Evolutionary conservation across 2,797 vertebrate genomes (phyloP).

Genomic region (Vipera latastei): DNA sequence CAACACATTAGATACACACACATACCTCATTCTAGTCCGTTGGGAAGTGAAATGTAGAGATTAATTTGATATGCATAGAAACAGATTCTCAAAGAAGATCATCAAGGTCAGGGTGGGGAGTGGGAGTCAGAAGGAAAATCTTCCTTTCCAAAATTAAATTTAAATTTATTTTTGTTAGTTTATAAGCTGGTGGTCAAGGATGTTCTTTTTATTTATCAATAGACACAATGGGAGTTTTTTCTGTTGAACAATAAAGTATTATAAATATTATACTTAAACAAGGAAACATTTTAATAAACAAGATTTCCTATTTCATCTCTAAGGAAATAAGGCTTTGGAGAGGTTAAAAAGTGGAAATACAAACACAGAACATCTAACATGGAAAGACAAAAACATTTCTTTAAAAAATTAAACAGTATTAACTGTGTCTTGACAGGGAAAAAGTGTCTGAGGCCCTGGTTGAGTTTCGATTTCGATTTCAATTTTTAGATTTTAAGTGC

Average conservation of each 20-base stretch:
- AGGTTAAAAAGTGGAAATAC: background rate
- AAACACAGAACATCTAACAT: background rate
- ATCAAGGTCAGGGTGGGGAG: too few species aligned
- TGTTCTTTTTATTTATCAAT: background rate
- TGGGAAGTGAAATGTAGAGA: too few species aligned
- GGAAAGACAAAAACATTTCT: constrained; percentile 8
- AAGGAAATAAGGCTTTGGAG: background rate
- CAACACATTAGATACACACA: too few species aligned
- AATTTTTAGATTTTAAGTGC: constrained; percentile 1
- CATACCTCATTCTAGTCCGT: too few species aligned
- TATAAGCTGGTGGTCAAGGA: background rate
- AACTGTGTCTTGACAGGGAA: background rate
- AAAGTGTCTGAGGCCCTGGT: background rate
- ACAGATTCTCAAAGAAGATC: background rate
- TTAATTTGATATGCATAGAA: background rate
- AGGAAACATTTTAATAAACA: background rate
- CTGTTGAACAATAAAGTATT: background rate
- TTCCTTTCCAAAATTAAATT: background rate
- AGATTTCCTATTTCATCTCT: background rate
- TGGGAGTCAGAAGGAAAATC: background rate
- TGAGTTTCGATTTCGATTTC: background rate
- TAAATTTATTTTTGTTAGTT: background rate
- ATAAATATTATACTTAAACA: background rate
- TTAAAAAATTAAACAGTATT: background rate
- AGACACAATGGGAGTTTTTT: background rate